Conservation (phyloP, 2,113 vertebrate species). For the Miniopterus natalensis region DNA sequence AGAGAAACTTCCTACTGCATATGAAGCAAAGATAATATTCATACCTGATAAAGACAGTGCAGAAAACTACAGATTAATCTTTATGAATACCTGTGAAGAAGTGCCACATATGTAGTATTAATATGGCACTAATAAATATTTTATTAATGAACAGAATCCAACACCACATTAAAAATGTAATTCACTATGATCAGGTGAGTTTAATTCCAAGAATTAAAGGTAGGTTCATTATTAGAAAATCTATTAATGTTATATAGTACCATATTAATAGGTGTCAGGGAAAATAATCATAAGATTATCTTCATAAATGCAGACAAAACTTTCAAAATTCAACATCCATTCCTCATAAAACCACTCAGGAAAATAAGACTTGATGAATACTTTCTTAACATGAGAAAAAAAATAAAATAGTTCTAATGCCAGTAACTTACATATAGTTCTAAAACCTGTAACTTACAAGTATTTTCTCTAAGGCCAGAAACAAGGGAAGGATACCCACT, state of each 20-base stretch:
- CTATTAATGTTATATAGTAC: neutral
- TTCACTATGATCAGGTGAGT: neutral
- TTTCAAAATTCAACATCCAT: neutral
- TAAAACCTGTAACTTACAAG: neutral
- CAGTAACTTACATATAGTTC: neutral
- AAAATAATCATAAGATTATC: slow-evolving; percentile 49
- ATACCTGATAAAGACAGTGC: neutral
- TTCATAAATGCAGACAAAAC: neutral
- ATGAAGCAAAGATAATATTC: neutral
- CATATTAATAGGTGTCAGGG: neutral
- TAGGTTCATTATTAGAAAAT: slow-evolving; percentile 33
- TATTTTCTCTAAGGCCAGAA: slow-evolving; percentile 20
- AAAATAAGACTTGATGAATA: slow-evolving; percentile 29
- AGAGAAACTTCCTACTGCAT: neutral
- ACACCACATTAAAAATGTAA: neutral
- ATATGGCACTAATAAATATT: neutral
- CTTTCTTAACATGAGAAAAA: slow-evolving; percentile 1
- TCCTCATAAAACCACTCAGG: neutral
- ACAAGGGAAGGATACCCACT: neutral
- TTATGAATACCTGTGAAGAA: slow-evolving; percentile 26
- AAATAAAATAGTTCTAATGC: neutral
- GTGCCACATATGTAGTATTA: neutral
- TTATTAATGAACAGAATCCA: neutral
- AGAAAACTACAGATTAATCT: neutral
- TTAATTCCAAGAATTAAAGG: slow-evolving; percentile 20